Conservation (phyloP, 1,140 invertebrate species). For the Coenobita brevimanus region DNA sequence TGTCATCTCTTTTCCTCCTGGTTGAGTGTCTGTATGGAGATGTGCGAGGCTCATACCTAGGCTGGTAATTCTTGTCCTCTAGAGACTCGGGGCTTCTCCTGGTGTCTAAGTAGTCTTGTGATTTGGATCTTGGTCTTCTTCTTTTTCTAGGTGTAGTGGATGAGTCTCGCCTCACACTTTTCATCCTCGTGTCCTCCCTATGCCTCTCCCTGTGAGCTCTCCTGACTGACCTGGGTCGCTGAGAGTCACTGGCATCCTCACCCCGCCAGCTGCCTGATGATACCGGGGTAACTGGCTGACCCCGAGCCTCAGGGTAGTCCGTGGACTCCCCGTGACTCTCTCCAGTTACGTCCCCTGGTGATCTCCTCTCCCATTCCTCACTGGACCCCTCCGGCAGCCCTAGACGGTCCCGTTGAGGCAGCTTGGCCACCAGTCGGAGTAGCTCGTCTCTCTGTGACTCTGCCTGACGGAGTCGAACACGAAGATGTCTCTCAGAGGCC, state of each 20-base stretch:
- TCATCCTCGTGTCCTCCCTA: conserved; percentile 20
- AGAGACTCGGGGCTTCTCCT: conserved; percentile 10
- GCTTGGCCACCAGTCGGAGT: conserved; percentile 6
- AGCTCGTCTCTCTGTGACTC: conserved; percentile 50
- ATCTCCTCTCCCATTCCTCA: conserved; percentile 16
- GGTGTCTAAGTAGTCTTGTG: conserved; percentile 30
- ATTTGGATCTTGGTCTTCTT: conserved; percentile 23
- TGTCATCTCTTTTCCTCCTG: conserved; percentile 19
- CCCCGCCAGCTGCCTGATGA: neutral
- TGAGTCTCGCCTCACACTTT: neutral
- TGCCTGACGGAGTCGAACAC: conserved; percentile 46
- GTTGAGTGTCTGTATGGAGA: neutral
- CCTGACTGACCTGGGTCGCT: conserved; percentile 11
- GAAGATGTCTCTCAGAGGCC: conserved; percentile 47
- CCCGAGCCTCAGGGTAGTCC: neutral
- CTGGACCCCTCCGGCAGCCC: conserved; percentile 12
- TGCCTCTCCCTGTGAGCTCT: conserved; percentile 16
- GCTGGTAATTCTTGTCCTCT: conserved; percentile 7
- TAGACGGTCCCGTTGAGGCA: neutral
- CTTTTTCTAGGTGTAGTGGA: conserved; percentile 14
- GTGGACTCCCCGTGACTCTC: neutral
- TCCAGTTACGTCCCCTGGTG: neutral
- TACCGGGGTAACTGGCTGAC: neutral
- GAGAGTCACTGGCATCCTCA: neutral
- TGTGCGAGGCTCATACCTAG: neutral